These are phyloP conservation scores for Dromius quadrimaculatus DNA, from an alignment of 2,888 invertebrate genomes.

Conservation along the genomic window DNA sequence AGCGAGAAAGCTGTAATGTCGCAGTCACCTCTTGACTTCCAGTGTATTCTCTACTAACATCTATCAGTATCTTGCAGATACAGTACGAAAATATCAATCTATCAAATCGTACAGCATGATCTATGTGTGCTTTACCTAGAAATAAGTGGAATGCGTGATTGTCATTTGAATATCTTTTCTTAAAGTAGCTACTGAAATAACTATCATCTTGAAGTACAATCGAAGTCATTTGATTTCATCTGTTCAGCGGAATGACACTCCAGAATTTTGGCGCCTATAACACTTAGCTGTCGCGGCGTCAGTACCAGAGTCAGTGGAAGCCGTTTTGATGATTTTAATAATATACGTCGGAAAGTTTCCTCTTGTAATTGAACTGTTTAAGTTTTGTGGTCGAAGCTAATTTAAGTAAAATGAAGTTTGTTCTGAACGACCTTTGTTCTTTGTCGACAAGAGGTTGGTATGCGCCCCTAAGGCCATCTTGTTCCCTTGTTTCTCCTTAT, in stretches of 20 bases:
- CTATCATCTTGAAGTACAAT: too few relatives aligned
- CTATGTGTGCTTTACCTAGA: too few relatives aligned
- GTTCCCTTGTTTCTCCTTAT: conserved; percentile 40
- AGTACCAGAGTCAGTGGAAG: background rate
- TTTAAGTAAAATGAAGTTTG: conserved; percentile 48
- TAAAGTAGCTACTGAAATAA: too few relatives aligned
- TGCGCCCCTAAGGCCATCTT: background rate
- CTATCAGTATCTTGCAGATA: too few relatives aligned
- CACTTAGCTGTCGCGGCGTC: background rate
- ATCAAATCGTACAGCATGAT: too few relatives aligned
- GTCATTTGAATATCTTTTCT: too few relatives aligned
- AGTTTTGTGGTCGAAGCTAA: conserved; percentile 47
- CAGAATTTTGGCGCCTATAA: too few relatives aligned
- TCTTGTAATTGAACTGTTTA: conserved; percentile 50
- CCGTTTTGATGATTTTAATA: conserved; percentile 40
- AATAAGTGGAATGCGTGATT: too few relatives aligned
- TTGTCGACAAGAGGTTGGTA: conserved; percentile 11
- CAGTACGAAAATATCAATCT: too few relatives aligned
- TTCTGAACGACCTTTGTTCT: conserved; percentile 40
- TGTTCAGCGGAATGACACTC: too few relatives aligned
- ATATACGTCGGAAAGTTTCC: conserved; percentile 41
- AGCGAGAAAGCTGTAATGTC: background rate
- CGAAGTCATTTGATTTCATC: too few relatives aligned
- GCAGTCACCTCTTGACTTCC: background rate
- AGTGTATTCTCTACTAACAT: background rate